A percentile compares a stretch with the other conserved stretches of the same genome.
Conservation (phyloP, 2,888 invertebrate species). For the Creontiades dilutus region DNA sequence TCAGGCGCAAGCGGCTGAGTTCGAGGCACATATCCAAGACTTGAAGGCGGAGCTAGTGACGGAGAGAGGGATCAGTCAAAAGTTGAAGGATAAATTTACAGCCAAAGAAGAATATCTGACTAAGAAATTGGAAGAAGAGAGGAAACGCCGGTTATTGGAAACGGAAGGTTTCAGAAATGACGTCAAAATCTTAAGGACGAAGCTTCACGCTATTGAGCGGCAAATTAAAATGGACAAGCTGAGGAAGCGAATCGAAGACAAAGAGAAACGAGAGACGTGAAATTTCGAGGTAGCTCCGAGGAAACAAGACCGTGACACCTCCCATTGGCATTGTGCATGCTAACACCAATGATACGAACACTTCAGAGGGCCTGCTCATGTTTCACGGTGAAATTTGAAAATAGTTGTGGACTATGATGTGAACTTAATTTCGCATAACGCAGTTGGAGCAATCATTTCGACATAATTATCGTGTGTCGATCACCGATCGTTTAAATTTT, state of each 20-base stretch:
- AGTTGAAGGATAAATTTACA: slow-evolving; percentile 64
- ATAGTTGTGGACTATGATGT: no score
- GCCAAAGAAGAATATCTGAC: slow-evolving; percentile 71
- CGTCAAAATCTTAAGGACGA: slow-evolving; percentile 71
- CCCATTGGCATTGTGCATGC: no score
- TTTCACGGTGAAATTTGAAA: no score
- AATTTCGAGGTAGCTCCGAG: background rate
- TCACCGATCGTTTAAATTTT: no score
- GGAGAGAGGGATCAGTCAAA: slow-evolving; percentile 67
- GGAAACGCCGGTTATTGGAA: slow-evolving; percentile 73
- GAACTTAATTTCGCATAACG: no score
- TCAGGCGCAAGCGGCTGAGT: slow-evolving; percentile 52
- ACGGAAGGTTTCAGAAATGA: slow-evolving; percentile 74
- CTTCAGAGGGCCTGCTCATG: no score
- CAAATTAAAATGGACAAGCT: slow-evolving; percentile 72
- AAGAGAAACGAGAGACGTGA: slow-evolving; percentile 36
- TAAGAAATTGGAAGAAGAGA: slow-evolving; percentile 74
- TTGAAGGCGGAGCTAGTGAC: slow-evolving; percentile 63
- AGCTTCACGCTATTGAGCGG: slow-evolving; percentile 72
- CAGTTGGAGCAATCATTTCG: no score
- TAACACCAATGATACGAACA: no score
- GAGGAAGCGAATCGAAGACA: slow-evolving; percentile 58
- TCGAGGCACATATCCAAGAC: slow-evolving; percentile 69
- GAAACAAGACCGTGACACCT: no score
- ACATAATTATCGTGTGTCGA: no score